Conservation (phyloP, 2,797 vertebrate genomes). For the Pagetopsis macropterus region DNA sequence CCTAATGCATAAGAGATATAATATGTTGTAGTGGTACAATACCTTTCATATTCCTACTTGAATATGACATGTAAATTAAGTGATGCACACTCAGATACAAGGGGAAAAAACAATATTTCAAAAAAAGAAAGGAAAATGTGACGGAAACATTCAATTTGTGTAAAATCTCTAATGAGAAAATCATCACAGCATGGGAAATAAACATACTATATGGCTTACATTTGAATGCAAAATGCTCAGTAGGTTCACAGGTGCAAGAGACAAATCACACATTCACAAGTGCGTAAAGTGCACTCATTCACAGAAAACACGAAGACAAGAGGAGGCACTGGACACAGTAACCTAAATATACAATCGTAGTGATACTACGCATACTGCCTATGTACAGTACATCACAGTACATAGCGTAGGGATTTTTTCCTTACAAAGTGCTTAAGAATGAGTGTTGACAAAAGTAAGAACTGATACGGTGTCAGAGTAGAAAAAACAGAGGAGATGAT, state of each 20-base stretch:
- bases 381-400: slow-evolving; percentile 31
- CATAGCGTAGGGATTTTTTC: neutral
- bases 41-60: neutral
- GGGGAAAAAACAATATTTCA: neutral
- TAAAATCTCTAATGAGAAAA: slow-evolving; percentile 44
- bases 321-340: slow-evolving; percentile 54
- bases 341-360: slow-evolving; percentile 62
- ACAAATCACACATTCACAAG: slow-evolving; percentile 7
- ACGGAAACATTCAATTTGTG: slow-evolving; percentile 27
- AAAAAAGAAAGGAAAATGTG: slow-evolving; percentile 12
- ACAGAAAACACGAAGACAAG: slow-evolving; percentile 9
- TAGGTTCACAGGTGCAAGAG: neutral
- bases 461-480: neutral
- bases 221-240: slow-evolving; percentile 14
- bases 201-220: neutral
- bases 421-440: slow-evolving; percentile 54
- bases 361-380: slow-evolving; percentile 21
- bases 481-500: neutral
- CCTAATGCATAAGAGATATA: slow-evolving; percentile 1
- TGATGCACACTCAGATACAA: neutral
- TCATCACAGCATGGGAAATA: neutral
- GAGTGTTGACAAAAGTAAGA: slow-evolving; percentile 4
- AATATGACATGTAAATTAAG: neutral
- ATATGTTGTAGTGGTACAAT: neutral
- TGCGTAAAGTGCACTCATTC: slow-evolving; percentile 2